Evolutionary conservation across 2,113 vertebrate genomes (phyloP).

Genomic region (Ctenodactylus gundi): DNA sequence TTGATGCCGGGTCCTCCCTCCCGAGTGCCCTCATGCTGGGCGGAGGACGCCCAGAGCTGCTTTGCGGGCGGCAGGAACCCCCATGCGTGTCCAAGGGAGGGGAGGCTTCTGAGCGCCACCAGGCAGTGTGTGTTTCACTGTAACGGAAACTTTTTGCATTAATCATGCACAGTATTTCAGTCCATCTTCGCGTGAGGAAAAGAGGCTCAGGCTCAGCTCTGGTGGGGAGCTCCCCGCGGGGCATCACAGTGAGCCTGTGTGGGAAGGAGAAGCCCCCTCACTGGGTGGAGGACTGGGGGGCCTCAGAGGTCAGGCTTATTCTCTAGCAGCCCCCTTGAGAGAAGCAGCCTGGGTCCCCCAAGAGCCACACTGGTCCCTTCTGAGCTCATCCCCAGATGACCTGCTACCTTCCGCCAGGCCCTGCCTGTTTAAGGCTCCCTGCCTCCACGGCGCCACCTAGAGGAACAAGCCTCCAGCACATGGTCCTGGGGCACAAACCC

Average conservation of each 20-base stretch:
- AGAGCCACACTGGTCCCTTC: not conserved
- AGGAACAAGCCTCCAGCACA: not conserved
- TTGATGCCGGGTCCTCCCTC: no score
- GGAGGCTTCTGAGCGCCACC: no score
- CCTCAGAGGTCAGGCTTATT: no score
- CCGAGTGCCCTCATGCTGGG: no score
- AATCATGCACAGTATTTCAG: no score
- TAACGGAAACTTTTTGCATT: no score
- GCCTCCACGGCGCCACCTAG: not conserved
- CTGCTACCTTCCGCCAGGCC: not conserved
- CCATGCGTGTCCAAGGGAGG: no score
- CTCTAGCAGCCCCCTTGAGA: not conserved
- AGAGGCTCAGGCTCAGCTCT: not conserved
- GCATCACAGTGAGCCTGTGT: not conserved
- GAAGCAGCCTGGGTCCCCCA: not conserved
- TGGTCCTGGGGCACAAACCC: not conserved
- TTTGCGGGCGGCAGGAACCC: no score
- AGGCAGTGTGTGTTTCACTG: no score
- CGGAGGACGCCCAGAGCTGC: no score
- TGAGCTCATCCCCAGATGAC: not conserved
- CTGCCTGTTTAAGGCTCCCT: not conserved
- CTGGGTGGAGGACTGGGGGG: not conserved
- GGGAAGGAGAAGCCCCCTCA: not conserved
- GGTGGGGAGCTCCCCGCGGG: not conserved
- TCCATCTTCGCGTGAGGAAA: no score